Evolutionary conservation across 2,888 invertebrate genomes (phyloP).

Genomic region (Steinernema scapterisci): DNA sequence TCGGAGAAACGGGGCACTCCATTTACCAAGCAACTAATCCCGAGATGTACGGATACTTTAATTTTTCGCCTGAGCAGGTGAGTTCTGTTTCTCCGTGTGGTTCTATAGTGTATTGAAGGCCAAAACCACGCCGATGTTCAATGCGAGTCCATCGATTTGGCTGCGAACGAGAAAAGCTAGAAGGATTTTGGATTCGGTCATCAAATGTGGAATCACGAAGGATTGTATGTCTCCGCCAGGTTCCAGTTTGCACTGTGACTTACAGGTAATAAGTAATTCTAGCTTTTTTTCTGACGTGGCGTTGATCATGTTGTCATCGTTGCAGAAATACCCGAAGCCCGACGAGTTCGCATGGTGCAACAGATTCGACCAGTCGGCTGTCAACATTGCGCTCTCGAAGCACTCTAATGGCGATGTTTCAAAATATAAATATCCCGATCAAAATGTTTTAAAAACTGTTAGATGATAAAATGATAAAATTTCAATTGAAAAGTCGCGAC

Average conservation of each 20-base stretch:
- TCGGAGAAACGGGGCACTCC: neutral
- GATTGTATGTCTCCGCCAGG: slow-evolving; percentile 29
- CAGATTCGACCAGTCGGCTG: slow-evolving; percentile 35
- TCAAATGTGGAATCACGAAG: slow-evolving; percentile 1
- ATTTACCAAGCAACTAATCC: slow-evolving; percentile 33
- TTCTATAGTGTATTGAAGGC: slow-evolving; percentile 23
- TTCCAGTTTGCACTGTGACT: neutral
- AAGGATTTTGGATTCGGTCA: neutral
- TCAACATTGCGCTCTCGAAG: neutral
- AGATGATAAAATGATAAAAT: too few species aligned
- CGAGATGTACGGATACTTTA: slow-evolving; percentile 27
- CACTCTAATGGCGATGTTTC: neutral
- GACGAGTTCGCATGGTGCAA: slow-evolving; percentile 6
- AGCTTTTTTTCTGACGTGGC: too few species aligned
- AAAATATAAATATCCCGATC: neutral
- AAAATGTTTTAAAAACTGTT: too few species aligned
- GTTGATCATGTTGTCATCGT: too few species aligned
- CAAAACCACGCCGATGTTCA: slow-evolving; percentile 26
- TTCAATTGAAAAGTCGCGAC: too few species aligned
- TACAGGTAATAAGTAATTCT: neutral
- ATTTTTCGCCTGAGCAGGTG: slow-evolving; percentile 7
- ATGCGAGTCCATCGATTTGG: neutral
- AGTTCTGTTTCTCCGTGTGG: neutral
- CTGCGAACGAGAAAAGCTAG: neutral
- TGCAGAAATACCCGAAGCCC: neutral